phyloP scores from a whole-genome alignment of 2,113 vertebrate genomes.

The Heliornis fulica region DNA sequence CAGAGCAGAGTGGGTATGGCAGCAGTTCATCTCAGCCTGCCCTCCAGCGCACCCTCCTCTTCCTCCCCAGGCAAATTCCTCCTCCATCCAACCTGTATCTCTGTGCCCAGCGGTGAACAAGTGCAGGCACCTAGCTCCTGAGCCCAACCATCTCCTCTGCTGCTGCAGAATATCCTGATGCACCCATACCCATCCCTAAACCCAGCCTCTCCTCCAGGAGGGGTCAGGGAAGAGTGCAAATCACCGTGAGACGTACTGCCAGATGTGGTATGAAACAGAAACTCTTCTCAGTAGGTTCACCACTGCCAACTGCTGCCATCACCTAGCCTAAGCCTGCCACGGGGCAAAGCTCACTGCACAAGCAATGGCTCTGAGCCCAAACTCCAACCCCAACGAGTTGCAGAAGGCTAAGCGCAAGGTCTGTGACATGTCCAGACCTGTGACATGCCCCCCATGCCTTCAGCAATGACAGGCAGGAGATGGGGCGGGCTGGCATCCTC shows the following conservation, averaged over 20 bases:
- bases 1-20: neutral
- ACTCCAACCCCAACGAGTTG: neutral
- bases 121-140: neutral
- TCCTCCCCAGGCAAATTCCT: neutral
- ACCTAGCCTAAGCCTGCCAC: neutral
- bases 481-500: neutral
- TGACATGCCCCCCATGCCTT: no score
- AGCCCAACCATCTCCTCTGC: neutral
- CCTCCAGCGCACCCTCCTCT: neutral
- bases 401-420: neutral
- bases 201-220: neutral
- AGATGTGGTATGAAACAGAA: neutral
- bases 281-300: accelerated
- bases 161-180: neutral
- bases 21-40: neutral
- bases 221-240: neutral
- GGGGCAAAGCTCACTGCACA: neutral
- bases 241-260: neutral
- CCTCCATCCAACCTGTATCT: neutral
- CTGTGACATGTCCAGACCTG: neutral
- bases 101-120: accelerated
- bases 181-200: neutral
- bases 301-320: accelerated
- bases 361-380: neutral
- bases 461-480: neutral